Percentiles rank a stretch among this genome's conserved stretches.
Evolutionary conservation across 2,113 vertebrate genomes (phyloP).

Genomic region (Serinus canaria): DNA sequence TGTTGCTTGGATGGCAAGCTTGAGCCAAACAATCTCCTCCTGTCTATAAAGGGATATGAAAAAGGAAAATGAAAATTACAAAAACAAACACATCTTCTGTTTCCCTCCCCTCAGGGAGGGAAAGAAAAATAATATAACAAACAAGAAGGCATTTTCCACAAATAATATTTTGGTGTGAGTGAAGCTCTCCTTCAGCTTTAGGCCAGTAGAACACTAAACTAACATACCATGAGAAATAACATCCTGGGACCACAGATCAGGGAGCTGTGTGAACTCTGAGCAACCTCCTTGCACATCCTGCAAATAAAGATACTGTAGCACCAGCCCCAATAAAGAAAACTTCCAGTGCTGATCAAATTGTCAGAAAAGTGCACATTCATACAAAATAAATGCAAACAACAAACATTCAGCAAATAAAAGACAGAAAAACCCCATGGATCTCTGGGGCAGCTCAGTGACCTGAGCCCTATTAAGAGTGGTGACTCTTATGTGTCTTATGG

Average conservation of each 20-base stretch:
- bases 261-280: background rate
- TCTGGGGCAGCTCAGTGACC: background rate
- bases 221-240: background rate
- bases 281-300: background rate
- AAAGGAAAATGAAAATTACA: slow-evolving; percentile 39
- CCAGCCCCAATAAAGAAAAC: background rate
- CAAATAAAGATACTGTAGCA: background rate
- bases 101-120: background rate
- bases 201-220: background rate
- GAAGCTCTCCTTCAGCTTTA: background rate
- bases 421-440: background rate
- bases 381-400: background rate
- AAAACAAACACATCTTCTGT: background rate
- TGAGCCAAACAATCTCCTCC: background rate
- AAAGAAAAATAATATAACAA: slow-evolving; percentile 7
- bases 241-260: background rate
- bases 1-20: background rate
- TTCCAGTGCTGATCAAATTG: background rate
- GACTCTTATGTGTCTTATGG: background rate
- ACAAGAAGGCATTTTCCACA: background rate
- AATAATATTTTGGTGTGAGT: background rate
- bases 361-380: background rate
- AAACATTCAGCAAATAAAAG: background rate
- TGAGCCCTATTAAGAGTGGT: background rate
- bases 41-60: background rate